A percentile compares a stretch with the other conserved stretches of the same genome.
Conservation (phyloP, 2,888 invertebrate species). For the Theristus sp. region DNA sequence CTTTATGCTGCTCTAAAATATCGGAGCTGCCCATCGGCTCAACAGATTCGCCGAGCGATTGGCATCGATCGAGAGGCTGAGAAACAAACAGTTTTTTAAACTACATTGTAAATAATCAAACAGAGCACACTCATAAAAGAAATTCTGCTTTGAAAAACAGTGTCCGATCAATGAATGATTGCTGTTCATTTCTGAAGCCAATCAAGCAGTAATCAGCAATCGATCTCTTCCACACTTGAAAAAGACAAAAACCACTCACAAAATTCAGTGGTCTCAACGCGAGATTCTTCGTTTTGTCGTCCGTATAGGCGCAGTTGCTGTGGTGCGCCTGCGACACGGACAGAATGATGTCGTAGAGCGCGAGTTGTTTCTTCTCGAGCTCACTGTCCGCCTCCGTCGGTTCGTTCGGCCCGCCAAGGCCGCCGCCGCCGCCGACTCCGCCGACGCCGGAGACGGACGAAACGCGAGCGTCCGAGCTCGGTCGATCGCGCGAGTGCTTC, state of each 20-base stretch:
- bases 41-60: neutral
- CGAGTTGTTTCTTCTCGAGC: slow-evolving; percentile 35
- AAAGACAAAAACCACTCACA: no score
- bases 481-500: slow-evolving; percentile 67
- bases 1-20: slow-evolving; percentile 49
- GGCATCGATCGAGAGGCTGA: slow-evolving; percentile 2
- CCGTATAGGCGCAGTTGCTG: slow-evolving; percentile 66
- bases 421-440: slow-evolving; percentile 9
- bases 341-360: slow-evolving; percentile 57
- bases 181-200: no score
- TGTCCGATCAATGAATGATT: no score
- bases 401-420: neutral
- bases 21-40: slow-evolving; percentile 15
- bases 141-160: neutral
- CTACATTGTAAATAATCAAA: neutral
- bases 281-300: slow-evolving; percentile 54
- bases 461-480: slow-evolving; percentile 33
- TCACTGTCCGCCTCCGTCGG: slow-evolving; percentile 4
- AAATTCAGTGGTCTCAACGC: slow-evolving; percentile 50
- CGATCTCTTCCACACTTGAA: no score
- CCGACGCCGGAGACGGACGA: slow-evolving; percentile 14
- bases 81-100: neutral
- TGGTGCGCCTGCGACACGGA: slow-evolving; percentile 62
- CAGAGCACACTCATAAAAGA: neutral
- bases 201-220: no score